Evolutionary conservation across 2,797 vertebrate species (phyloP).

Genomic region (Tokudaia tokunoshimensis): DNA sequence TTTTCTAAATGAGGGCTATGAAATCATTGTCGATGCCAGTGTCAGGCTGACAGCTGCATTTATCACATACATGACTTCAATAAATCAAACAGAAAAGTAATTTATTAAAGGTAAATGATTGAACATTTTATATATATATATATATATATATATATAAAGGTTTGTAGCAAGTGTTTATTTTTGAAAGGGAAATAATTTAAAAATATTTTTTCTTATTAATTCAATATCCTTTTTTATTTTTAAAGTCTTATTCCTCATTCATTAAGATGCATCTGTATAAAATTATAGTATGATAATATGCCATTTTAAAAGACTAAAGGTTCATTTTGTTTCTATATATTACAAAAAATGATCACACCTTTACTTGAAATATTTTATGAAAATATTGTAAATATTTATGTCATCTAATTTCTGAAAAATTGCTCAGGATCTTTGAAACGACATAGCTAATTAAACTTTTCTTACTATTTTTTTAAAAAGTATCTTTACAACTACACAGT

Average conservation of each 20-base stretch:
- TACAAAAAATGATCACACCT: not conserved
- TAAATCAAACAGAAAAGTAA: not conserved
- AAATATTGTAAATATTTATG: not conserved
- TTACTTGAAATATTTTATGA: not conserved
- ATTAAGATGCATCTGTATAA: not conserved
- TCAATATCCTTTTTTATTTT: not conserved
- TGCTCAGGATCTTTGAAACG: not conserved
- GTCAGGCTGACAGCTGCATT: not conserved
- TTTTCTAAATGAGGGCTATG: not conserved
- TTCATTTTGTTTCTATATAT: not conserved
- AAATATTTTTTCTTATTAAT: not conserved
- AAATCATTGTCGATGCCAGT: slow-evolving; percentile 24
- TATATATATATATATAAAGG: not conserved
- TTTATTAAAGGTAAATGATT: not conserved
- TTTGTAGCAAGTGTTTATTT: not conserved
- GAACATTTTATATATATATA: not conserved
- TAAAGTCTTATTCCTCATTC: not conserved
- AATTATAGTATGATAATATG: not conserved
- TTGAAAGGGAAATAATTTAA: not conserved
- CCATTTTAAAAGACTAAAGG: not conserved
- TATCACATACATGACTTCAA: not conserved
- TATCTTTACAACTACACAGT: not conserved
- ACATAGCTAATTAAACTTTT: not conserved
- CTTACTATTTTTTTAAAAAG: not conserved
- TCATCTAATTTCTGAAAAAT: not conserved